Evolutionary conservation across 2,797 vertebrate genomes (phyloP).

Genomic region (Arctocebus calabarensis): DNA sequence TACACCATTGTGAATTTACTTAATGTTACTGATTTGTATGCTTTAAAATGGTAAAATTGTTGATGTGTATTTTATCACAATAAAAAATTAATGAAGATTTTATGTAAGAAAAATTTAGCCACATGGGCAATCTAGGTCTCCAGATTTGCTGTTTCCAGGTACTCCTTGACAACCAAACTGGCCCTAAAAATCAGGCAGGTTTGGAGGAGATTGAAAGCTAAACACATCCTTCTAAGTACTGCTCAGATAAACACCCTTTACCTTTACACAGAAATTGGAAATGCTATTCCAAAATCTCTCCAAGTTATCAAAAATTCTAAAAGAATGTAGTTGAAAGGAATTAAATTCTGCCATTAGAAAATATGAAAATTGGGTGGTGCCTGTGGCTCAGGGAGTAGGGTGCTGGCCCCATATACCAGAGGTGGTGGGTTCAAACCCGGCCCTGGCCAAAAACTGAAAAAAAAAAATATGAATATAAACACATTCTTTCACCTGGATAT

Average conservation of each 20-base stretch:
- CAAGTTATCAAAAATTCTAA: neutral
- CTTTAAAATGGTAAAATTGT: constrained; percentile 4
- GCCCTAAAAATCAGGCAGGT: too few species aligned
- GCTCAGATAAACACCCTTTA: neutral
- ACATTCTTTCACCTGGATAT: neutral
- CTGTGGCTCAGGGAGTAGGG: too few species aligned
- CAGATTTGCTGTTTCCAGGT: neutral
- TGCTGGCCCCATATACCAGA: too few species aligned
- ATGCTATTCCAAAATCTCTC: neutral
- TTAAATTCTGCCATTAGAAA: neutral
- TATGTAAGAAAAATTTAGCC: neutral
- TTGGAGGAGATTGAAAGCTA: neutral
- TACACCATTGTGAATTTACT: neutral
- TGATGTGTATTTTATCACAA: neutral
- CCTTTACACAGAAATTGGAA: neutral
- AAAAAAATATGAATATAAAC: neutral
- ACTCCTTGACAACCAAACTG: neutral
- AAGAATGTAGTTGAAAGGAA: neutral
- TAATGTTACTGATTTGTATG: neutral
- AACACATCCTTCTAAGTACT: neutral
- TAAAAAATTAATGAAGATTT: neutral
- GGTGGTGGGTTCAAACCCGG: too few species aligned
- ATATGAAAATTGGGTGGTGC: neutral
- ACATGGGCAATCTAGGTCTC: neutral
- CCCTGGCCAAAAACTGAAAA: too few species aligned